A percentile compares a stretch with the other conserved stretches of the same genome.
These are phyloP conservation scores for Scaptomyza montana DNA, from an alignment of 1,140 invertebrate species.

Conservation along the genomic window DNA sequence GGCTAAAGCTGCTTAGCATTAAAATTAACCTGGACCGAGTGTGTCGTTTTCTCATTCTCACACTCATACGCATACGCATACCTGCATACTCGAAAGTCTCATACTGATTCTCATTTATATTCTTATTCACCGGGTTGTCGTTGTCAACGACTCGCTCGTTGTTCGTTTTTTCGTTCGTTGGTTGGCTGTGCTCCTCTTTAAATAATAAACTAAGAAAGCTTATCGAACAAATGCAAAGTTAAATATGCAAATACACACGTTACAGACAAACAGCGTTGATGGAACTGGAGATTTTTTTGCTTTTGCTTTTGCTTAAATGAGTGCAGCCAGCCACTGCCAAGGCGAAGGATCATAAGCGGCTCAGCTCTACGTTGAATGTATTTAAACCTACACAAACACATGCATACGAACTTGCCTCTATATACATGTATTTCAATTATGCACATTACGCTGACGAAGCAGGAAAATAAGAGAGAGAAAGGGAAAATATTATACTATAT, in stretches of 20 bases:
- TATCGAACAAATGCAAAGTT: conserved; percentile 71
- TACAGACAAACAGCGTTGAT: conserved; percentile 1
- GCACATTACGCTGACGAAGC: conserved; percentile 32
- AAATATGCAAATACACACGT: conserved; percentile 63
- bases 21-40: conserved; percentile 62
- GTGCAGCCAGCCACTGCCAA: conserved; percentile 10
- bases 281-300: background rate
- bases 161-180: too few relatives aligned
- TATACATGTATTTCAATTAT: conserved; percentile 69
- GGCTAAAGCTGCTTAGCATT: conserved; percentile 55
- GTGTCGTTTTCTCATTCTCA: conserved; percentile 6
- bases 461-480: background rate
- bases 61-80: background rate
- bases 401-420: background rate
- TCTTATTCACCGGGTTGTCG: conserved; percentile 19
- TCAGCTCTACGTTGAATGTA: conserved; percentile 72
- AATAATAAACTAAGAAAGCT: conserved; percentile 74
- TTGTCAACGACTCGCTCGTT: conserved; percentile 44
- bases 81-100: conserved; percentile 12
- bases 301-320: background rate
- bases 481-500: background rate
- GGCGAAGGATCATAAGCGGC: conserved; percentile 62
- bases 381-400: conserved; percentile 39
- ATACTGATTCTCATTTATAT: conserved; percentile 25
- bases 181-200: conserved; percentile 60